These are phyloP conservation scores for Stichodactyla mertensii DNA, from an alignment of 64 coral and sea anemone species.

Conservation along the genomic window DNA sequence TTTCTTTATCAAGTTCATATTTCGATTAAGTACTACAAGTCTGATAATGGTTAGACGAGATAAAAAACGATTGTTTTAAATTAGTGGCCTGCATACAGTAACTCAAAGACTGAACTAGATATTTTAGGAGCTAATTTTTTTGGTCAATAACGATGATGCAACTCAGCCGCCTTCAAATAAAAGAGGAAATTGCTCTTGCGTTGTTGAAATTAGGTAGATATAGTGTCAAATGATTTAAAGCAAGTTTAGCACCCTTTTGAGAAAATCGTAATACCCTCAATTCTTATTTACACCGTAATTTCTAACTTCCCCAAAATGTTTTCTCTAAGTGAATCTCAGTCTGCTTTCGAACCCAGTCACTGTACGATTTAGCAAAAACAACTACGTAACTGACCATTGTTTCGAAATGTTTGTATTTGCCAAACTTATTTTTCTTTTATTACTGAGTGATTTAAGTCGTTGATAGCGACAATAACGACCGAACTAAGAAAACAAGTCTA, in stretches of 20 bases:
- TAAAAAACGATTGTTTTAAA: neutral
- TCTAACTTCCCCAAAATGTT: too few species aligned
- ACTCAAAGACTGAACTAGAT: neutral
- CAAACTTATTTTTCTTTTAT: neutral
- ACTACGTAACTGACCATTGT: too few species aligned
- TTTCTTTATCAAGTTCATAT: constrained; percentile 10
- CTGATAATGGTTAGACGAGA: constrained; percentile 1
- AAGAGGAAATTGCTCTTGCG: neutral
- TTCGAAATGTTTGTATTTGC: neutral
- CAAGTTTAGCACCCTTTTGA: constrained; percentile 3
- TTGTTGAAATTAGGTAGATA: neutral
- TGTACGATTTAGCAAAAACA: too few species aligned
- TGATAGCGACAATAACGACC: neutral
- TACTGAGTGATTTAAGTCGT: neutral
- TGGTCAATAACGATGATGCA: neutral
- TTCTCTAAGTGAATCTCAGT: too few species aligned
- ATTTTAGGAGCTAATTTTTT: neutral
- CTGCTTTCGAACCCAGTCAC: too few species aligned
- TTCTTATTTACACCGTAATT: neutral
- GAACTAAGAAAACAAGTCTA: neutral
- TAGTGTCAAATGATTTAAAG: neutral
- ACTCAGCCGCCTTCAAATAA: neutral
- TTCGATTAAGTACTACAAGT: constrained; percentile 9
- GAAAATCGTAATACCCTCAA: neutral
- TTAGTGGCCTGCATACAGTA: neutral